Evolutionary conservation across 2,797 vertebrate species (phyloP), one percentile per base, ranked within the genome.

Genomic region (Pampus argenteus): DNA sequence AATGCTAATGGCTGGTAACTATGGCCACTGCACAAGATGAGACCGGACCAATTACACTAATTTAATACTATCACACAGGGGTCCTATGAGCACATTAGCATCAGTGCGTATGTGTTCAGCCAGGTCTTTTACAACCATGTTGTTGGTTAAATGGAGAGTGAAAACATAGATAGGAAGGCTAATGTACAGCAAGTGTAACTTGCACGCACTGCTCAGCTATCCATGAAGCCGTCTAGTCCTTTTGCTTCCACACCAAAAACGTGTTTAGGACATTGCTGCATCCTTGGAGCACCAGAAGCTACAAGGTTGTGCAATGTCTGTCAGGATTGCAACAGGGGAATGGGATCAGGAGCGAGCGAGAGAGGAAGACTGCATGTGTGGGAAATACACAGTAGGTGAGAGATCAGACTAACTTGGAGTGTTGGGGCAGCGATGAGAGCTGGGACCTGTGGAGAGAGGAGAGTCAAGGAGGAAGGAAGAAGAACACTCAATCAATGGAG

Each of bases 331-430:
- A 64, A 70, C 40, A 22, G 7, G 59, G 73, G 55, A 82, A 91
- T 89, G 90, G 75, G 74, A 86, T 79, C 62, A 60, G 78, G 77
- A 74, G 66, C 10, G 67, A 70, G 82, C 68, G 82, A 80, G 45
- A 63, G 79, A 66, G 62, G 73, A 76, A 76, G 79, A 88, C 72
- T 84, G 78, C 83, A 87, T 86, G 70, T 89, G 87, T 88, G 87
- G 88, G 83, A 72, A 76, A 86, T 86, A 89, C 88, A 91, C 87
- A 91, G 74, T 80, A 85, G 85, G 89, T 65, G 86, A 92, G 82
- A 89, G 79, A 91, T 77, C 73, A 86, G 88, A 94, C 93, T 94
- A 94, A 94, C 93, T 94, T 94, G 91, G 90, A 90, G 92, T 94
- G 93, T 94, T 92, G 92, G 91, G 93, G 86, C 93, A 92, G 88